Evolutionary conservation across 1,140 invertebrate species (phyloP), one percentile per base, ranked within the genome.

Genomic region (Anoplolepis gracilipes): DNA sequence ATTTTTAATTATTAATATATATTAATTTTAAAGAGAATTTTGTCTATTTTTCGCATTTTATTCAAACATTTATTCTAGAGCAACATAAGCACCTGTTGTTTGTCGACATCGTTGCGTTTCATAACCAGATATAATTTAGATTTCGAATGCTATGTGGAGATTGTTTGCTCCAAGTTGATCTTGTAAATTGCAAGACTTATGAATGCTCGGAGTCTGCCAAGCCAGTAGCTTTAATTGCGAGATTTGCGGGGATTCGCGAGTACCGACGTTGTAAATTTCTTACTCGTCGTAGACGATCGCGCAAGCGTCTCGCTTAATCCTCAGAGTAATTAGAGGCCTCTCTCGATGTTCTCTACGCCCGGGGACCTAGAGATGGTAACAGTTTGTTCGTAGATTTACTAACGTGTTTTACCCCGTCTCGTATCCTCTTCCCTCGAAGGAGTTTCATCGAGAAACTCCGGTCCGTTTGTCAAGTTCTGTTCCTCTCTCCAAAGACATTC

Each of bases 161-260:
- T 72, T 82, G 78, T 82, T 82, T 82, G 67, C 67, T 46, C 55
- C 53, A 72, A 72, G 49, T 81, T 61, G 65, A 82, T 82, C 25
- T 82, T 59, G 36, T 22, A 59, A 72, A 72, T 81, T 81, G 53
- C 78, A 69, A 59, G 36, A 73, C 67, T 82, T 82, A 82, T 73
- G 78, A 82, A 82, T 82, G 78, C 67, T 73, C 53, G 53, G 33
- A 73, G 46, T 61, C 78, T 73, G 67, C 78, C 67, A 82, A 82
- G 39, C 10, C 10, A 42, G 67, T 73, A 53, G 78, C 78, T 82
- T 82, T 82, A 82, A 82, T 82, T 82, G 72, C 70, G 67, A 72
- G 67, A 82, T 81, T 81, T 72, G 78, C 33, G 36, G 53, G 46
- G 59, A 81, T 82, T 82, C 57, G 67, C 78, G 67, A 70, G 65